phyloP scores from a whole-genome alignment of 2,113 vertebrate species.

The Oryzias curvinotus region DNA sequence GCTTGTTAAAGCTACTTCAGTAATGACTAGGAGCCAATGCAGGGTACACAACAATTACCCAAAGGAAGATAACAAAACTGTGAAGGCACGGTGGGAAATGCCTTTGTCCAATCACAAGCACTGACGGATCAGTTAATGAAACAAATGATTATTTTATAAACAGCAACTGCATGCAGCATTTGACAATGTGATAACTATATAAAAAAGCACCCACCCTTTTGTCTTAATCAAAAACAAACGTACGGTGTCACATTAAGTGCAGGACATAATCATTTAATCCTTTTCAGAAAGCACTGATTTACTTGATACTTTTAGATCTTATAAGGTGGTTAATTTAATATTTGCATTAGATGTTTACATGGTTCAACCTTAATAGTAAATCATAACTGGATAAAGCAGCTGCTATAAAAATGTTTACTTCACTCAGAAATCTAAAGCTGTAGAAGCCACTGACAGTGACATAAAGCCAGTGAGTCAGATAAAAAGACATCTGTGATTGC shows the following conservation, averaged over 20 bases:
- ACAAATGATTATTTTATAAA: constrained; percentile 50
- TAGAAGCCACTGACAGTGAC: neutral
- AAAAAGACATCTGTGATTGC: neutral
- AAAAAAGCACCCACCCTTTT: neutral
- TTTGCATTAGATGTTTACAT: constrained; percentile 24
- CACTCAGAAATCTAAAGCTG: constrained; percentile 48
- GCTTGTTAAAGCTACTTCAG: constrained; percentile 7
- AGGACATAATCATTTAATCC: constrained; percentile 1
- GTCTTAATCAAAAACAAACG: neutral
- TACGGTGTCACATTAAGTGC: neutral
- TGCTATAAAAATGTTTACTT: constrained; percentile 59
- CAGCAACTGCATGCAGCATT: constrained; percentile 37
- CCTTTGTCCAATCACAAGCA: constrained; percentile 21
- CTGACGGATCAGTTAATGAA: constrained; percentile 25
- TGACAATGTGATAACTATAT: constrained; percentile 5
- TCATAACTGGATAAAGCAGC: constrained; percentile 57
- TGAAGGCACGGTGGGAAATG: neutral
- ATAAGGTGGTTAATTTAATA: too few species aligned
- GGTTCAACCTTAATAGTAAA: constrained; percentile 36
- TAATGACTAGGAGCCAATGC: neutral
- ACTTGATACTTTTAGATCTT: neutral
- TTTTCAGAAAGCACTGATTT: neutral
- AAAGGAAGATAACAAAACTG: neutral
- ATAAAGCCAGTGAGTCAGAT: too few species aligned
- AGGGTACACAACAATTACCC: neutral